Conservation (phyloP, 2,797 vertebrate genomes). For the Coreius guichenoti region DNA sequence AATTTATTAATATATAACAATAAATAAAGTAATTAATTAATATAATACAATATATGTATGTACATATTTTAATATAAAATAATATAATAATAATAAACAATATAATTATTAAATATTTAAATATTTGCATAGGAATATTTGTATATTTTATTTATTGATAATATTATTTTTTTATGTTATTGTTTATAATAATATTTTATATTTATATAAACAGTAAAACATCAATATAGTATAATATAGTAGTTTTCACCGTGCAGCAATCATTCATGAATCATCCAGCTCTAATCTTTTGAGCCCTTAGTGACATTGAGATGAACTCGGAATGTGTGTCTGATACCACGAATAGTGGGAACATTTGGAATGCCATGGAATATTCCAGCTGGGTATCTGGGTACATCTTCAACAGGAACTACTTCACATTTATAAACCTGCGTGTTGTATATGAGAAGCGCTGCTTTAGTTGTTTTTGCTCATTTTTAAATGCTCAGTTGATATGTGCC, state of each 20-base stretch:
- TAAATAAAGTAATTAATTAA: background rate
- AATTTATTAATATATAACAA: background rate
- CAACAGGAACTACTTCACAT: constrained; percentile 18
- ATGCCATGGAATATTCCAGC: constrained; percentile 39
- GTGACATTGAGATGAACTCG: constrained; percentile 13
- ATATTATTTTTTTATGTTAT: background rate
- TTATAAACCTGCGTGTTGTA: background rate
- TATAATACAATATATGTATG: background rate
- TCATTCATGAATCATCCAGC: background rate
- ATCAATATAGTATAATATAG: background rate
- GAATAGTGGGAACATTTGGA: constrained; percentile 49
- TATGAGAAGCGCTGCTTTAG: background rate
- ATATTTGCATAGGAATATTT: background rate
- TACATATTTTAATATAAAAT: background rate
- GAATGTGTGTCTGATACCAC: constrained; percentile 27
- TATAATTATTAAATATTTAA: background rate
- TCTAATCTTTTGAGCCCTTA: background rate
- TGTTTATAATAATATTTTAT: background rate
- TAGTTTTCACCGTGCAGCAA: background rate
- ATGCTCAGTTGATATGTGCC: background rate
- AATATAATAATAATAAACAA: too few relatives aligned
- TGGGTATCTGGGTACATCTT: constrained; percentile 15
- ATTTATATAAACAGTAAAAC: background rate
- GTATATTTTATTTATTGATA: background rate
- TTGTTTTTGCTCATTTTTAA: background rate